Conservation (phyloP, 2,888 invertebrate species). For the Macrosiphum euphorbiae region DNA sequence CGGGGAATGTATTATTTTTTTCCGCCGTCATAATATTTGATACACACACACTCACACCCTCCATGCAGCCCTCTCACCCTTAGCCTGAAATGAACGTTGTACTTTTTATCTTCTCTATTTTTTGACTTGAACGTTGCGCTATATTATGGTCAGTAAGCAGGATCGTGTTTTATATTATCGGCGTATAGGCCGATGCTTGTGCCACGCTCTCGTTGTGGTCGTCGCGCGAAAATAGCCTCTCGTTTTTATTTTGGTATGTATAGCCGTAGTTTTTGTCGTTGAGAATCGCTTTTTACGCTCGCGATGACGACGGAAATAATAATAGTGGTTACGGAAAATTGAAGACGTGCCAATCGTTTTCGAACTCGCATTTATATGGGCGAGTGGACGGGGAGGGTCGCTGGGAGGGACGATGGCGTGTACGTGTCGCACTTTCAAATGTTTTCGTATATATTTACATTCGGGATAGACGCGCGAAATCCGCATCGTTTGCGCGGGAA, state of each 20-base stretch:
- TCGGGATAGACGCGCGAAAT: neutral
- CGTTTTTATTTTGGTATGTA: neutral
- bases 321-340: constrained; percentile 61
- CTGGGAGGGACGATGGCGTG: neutral
- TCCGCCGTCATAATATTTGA: neutral
- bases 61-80: neutral
- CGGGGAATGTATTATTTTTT: neutral
- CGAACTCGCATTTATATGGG: neutral
- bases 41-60: neutral
- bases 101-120: neutral
- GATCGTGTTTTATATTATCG: neutral
- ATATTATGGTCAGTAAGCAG: neutral
- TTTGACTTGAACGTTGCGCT: neutral
- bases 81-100: neutral
- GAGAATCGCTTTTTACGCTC: neutral
- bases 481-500: neutral
- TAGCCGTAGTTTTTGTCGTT: neutral
- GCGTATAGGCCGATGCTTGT: neutral
- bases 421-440: constrained; percentile 53
- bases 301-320: constrained; percentile 37
- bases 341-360: constrained; percentile 62
- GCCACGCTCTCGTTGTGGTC: neutral
- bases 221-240: neutral
- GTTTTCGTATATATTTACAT: constrained; percentile 53
- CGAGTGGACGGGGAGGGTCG: neutral